Percentiles rank a stretch among this genome's conserved stretches.
Evolutionary conservation across 2,797 vertebrate genomes (phyloP).

Genomic region (Danio aesculapii): DNA sequence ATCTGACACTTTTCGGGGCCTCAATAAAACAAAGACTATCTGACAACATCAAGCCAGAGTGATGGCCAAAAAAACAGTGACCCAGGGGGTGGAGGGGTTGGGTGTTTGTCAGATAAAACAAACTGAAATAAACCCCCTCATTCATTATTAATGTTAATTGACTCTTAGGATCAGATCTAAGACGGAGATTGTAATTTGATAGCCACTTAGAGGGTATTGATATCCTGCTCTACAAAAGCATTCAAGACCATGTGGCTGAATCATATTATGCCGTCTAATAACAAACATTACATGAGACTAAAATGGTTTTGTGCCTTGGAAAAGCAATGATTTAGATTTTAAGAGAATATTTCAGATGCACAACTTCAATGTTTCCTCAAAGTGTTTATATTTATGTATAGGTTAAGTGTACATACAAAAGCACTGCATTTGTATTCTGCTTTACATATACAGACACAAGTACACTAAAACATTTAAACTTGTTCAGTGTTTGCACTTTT

Average conservation of each 20-base stretch:
- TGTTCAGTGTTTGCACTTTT: too few species aligned
- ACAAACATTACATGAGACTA: neutral
- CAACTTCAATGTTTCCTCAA: too few species aligned
- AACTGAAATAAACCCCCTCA: slow-evolving; percentile 65
- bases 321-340: neutral
- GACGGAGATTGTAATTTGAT: slow-evolving; percentile 79
- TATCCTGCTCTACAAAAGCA: slow-evolving; percentile 9
- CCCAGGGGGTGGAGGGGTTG: neutral
- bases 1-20: slow-evolving; percentile 9
- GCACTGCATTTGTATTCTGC: too few species aligned
- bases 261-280: slow-evolving; percentile 13
- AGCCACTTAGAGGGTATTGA: slow-evolving; percentile 60
- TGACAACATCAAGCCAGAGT: slow-evolving; percentile 14
- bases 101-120: slow-evolving; percentile 49
- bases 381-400: too few species aligned
- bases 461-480: too few species aligned
- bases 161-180: slow-evolving; percentile 76
- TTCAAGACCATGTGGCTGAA: slow-evolving; percentile 1
- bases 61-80: neutral
- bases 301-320: slow-evolving; percentile 7
- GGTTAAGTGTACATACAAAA: too few species aligned
- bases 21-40: slow-evolving; percentile 1
- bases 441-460: too few species aligned
- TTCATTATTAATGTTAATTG: slow-evolving; percentile 87
- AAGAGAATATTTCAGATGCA: neutral